Evolutionary conservation across 1,140 invertebrate genomes (phyloP).

Genomic region (Drosophila pruinosa): DNA sequence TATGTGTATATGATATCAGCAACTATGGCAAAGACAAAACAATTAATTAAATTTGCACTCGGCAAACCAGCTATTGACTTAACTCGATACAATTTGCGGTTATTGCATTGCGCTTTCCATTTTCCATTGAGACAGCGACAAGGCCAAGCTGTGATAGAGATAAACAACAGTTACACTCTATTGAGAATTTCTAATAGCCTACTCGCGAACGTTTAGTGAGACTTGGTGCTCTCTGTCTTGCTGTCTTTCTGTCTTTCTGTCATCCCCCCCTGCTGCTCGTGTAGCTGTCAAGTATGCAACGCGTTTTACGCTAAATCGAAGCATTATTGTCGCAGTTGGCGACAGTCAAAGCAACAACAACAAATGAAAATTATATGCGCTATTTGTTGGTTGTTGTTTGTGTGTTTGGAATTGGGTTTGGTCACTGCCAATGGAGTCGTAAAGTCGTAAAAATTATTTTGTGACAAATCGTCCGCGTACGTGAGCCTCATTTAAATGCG

Average conservation of each 20-base stretch:
- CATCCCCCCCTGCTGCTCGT: no score
- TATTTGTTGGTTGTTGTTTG: not conserved
- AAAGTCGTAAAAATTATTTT: conserved; percentile 83
- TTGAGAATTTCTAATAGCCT: conserved; percentile 2
- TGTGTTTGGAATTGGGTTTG: conserved; percentile 26
- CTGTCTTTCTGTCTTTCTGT: not conserved
- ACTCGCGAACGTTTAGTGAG: conserved; percentile 19
- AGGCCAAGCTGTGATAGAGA: conserved; percentile 33
- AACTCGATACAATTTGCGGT: conserved; percentile 26
- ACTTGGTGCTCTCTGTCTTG: not conserved
- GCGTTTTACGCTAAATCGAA: conserved; percentile 60
- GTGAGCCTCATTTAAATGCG: conserved; percentile 82
- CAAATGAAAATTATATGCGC: conserved; percentile 57
- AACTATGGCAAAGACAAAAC: conserved; percentile 49
- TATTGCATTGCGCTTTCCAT: conserved; percentile 31
- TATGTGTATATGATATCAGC: conserved; percentile 32
- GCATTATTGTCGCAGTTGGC: conserved; percentile 51
- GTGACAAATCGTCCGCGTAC: conserved; percentile 82
- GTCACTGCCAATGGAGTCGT: conserved; percentile 75
- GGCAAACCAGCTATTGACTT: conserved; percentile 24
- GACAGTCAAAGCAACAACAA: conserved; percentile 4
- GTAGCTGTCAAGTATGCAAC: conserved; percentile 42
- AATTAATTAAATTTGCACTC: conserved; percentile 77
- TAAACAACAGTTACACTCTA: conserved; percentile 45
- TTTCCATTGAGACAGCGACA: conserved; percentile 48